These are phyloP conservation scores for Phalloptychus januarius DNA, from an alignment of 2,797 vertebrate genomes.

Conservation along the genomic window DNA sequence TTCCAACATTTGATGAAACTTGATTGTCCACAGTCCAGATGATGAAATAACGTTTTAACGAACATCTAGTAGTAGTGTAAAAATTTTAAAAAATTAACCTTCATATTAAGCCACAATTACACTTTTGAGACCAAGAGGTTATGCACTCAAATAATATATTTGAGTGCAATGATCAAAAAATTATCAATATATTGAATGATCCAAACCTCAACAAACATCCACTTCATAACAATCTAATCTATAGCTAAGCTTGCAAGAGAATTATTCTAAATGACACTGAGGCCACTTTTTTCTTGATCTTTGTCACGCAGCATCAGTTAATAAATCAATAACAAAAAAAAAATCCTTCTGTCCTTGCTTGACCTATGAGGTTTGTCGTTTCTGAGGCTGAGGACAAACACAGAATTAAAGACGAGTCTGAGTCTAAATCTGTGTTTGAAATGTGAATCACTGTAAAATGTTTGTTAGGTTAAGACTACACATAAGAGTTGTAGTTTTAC, in stretches of 20 bases:
- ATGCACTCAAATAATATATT: neutral
- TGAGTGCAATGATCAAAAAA: too few species aligned
- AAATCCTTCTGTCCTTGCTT: conserved; percentile 35
- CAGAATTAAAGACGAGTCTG: conserved; percentile 3
- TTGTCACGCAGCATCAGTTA: conserved; percentile 55
- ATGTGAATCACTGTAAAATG: conserved; percentile 8
- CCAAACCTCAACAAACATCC: neutral
- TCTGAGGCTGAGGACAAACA: conserved; percentile 25
- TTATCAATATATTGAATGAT: neutral
- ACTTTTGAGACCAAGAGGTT: neutral
- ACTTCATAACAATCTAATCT: neutral
- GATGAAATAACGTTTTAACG: neutral
- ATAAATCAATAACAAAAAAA: conserved; percentile 40
- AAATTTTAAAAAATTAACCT: neutral
- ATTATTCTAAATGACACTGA: conserved; percentile 10
- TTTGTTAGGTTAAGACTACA: conserved; percentile 10
- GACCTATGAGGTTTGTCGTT: conserved; percentile 43
- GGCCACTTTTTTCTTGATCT: conserved; percentile 7
- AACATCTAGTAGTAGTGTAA: neutral
- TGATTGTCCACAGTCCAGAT: neutral
- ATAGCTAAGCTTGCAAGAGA: neutral
- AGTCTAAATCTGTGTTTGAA: conserved; percentile 1
- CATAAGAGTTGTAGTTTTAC: conserved; percentile 5
- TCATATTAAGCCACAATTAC: neutral
- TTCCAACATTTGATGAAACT: too few species aligned